phyloP scores from a whole-genome alignment of 2,888 invertebrate species.

The Chrysolina haemoptera region DNA sequence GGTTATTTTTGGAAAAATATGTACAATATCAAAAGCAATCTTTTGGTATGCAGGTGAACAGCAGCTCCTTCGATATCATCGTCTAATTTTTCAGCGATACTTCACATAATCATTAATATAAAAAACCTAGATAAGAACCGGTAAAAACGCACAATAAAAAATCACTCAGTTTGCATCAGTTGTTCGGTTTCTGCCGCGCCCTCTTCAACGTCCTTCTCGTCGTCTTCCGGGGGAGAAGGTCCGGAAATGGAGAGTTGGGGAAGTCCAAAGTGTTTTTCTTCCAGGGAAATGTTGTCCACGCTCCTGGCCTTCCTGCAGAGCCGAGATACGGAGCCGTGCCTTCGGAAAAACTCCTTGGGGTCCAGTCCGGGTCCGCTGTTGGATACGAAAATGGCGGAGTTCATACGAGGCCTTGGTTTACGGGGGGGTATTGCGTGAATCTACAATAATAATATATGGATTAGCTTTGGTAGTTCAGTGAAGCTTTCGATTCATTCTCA shows the following conservation, averaged over 20 bases:
- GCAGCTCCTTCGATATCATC: too few relatives aligned
- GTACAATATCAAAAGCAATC: too few relatives aligned
- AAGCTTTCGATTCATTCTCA: not conserved
- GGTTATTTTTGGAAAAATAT: too few relatives aligned
- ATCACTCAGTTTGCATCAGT: constrained; percentile 42
- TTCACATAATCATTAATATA: not conserved
- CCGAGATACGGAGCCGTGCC: constrained; percentile 86
- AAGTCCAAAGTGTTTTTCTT: constrained; percentile 78
- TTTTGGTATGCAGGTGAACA: too few relatives aligned
- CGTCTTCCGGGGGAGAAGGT: constrained; percentile 55
- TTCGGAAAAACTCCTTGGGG: constrained; percentile 84
- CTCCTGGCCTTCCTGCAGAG: constrained; percentile 86
- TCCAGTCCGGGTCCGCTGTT: constrained; percentile 83
- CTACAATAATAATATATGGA: constrained; percentile 39
- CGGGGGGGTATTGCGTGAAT: constrained; percentile 67
- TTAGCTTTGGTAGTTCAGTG: not conserved
- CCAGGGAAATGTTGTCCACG: constrained; percentile 77
- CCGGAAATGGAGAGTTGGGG: constrained; percentile 81
- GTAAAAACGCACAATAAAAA: not conserved
- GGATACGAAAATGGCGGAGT: constrained; percentile 89
- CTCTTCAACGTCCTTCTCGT: constrained; percentile 32
- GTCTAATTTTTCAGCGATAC: not conserved
- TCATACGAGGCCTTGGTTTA: constrained; percentile 82
- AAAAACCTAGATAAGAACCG: not conserved
- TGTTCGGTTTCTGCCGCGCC: constrained; percentile 43